phyloP scores from a whole-genome alignment of 1,140 invertebrate genomes.

The Phocides pigmalion region DNA sequence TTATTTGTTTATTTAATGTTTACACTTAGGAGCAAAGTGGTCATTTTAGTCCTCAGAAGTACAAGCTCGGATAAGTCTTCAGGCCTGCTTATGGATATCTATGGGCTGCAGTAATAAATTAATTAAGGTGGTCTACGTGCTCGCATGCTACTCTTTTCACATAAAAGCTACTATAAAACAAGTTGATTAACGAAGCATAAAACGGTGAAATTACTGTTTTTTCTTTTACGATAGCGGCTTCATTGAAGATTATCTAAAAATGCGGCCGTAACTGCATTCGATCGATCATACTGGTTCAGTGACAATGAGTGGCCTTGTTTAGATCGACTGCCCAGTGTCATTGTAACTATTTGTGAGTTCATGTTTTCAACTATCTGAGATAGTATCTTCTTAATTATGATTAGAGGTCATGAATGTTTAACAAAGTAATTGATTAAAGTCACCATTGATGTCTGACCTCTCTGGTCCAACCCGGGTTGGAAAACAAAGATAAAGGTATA shows the following conservation, averaged over 20 bases:
- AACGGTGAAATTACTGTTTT: conserved; percentile 21
- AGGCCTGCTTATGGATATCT: no score
- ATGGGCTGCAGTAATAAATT: no score
- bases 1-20: no score
- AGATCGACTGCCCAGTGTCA: conserved; percentile 18
- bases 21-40: no score
- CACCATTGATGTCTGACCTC: no score
- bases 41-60: no score
- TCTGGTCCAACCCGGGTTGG: no score
- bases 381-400: conserved; percentile 5
- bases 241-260: conserved; percentile 31
- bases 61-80: no score
- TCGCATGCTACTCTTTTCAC: no score
- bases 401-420: not conserved
- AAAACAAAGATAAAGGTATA: no score
- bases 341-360: conserved; percentile 11
- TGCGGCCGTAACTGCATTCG: conserved; percentile 18
- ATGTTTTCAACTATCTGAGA: conserved; percentile 4
- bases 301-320: conserved; percentile 29
- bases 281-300: conserved; percentile 29
- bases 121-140: not conserved
- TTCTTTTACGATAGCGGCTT: conserved; percentile 18
- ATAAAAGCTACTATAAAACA: conserved; percentile 4
- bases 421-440: not conserved
- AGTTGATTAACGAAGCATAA: conserved; percentile 5